phyloP scores from a whole-genome alignment of 2,113 vertebrate species.

The Felis chaus region DNA sequence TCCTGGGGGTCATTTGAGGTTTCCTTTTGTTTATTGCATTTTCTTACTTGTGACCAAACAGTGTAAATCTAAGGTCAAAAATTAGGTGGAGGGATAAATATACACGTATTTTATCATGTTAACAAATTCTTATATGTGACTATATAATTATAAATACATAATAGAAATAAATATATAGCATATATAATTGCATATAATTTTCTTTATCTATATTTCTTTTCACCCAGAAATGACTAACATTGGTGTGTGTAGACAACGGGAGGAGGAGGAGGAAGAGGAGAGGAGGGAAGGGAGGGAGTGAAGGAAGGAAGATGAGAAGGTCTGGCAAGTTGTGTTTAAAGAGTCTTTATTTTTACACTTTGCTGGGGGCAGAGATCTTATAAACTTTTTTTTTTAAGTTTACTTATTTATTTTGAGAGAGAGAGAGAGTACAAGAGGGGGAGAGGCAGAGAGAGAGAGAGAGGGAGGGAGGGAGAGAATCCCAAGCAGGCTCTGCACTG shows the following conservation, averaged over 20 bases:
- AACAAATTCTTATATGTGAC: not conserved
- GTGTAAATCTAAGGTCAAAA: not conserved
- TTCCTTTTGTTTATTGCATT: not conserved
- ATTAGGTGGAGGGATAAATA: not conserved
- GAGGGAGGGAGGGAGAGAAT: too few relatives aligned
- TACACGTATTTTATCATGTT: not conserved
- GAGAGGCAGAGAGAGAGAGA: too few relatives aligned
- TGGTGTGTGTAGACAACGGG: not conserved
- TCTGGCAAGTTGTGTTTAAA: not conserved
- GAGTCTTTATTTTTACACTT: not conserved
- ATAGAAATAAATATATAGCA: not conserved
- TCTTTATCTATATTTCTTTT: not conserved
- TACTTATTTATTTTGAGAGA: too few relatives aligned
- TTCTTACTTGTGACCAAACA: not conserved
- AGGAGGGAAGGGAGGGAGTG: not conserved
- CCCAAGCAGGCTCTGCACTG: too few relatives aligned
- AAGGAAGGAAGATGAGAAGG: not conserved
- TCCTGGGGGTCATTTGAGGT: not conserved
- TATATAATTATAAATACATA: not conserved
- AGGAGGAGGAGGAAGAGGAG: accelerated
- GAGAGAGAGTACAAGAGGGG: too few relatives aligned
- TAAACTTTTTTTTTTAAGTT: too few relatives aligned
- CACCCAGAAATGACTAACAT: not conserved
- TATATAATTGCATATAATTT: not conserved
- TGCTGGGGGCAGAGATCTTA: not conserved